These are phyloP conservation scores for Ormyrus nitidulus DNA, from an alignment of 2,888 invertebrate species.

Conservation along the genomic window DNA sequence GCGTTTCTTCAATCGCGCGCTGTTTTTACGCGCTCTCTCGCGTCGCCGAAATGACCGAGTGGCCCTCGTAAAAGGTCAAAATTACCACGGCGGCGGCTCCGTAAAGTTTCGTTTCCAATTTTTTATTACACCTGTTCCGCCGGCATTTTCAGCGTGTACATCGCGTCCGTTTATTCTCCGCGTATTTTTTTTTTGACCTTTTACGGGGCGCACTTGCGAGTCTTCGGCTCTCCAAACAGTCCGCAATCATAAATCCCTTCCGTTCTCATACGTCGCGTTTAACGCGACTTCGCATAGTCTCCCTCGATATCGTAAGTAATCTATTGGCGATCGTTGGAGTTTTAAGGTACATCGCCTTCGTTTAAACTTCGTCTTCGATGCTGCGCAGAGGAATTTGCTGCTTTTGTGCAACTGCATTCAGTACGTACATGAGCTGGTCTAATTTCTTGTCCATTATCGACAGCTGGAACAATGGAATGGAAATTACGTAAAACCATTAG, in stretches of 20 bases:
- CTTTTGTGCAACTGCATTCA: conserved; percentile 73
- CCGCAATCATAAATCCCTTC: no score
- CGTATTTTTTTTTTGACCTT: background rate
- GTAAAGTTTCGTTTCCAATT: background rate
- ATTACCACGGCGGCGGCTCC: background rate
- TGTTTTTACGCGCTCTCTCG: no score
- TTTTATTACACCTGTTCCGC: background rate
- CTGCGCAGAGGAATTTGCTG: conserved; percentile 77
- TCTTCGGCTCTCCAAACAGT: no score
- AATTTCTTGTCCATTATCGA: conserved; percentile 78
- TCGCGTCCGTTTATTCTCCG: no score
- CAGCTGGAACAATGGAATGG: conserved; percentile 64
- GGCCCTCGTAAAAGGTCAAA: background rate
- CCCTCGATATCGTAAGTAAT: background rate
- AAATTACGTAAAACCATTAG: conserved; percentile 39
- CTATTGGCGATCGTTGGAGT: conserved; percentile 12
- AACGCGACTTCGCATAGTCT: background rate
- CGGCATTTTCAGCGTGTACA: background rate
- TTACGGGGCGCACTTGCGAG: background rate
- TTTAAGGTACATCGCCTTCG: conserved; percentile 52
- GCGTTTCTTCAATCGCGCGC: no score
- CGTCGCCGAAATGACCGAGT: background rate
- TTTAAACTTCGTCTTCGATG: conserved; percentile 78
- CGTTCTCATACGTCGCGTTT: background rate
- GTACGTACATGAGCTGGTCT: conserved; percentile 77